phyloP scores from a whole-genome alignment of 2,888 invertebrate genomes.

The Cheilosia grossa region DNA sequence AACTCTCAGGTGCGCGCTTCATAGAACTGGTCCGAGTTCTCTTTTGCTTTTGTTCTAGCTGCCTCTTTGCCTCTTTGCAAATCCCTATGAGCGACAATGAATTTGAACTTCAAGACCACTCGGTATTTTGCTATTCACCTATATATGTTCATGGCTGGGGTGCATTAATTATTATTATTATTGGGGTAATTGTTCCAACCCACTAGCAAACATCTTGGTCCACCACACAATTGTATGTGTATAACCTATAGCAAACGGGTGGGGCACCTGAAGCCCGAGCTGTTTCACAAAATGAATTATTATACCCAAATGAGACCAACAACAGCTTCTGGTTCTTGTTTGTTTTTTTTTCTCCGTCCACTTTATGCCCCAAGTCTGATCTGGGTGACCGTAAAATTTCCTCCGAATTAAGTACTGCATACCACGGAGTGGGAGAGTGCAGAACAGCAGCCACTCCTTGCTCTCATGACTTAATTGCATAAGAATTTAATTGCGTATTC shows the following conservation, averaged over 20 bases:
- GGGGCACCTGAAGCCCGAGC: neutral
- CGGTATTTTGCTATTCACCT: neutral
- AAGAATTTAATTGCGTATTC: conserved; percentile 20
- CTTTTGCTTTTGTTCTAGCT: conserved; percentile 4
- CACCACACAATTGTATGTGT: neutral
- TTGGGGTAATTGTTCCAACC: conserved; percentile 50
- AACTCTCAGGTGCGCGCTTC: conserved; percentile 19
- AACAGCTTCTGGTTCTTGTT: conserved; percentile 2
- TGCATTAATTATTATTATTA: conserved; percentile 55
- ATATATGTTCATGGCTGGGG: conserved; percentile 30
- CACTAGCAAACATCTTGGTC: neutral
- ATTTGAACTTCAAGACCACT: conserved; percentile 48
- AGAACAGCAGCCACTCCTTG: conserved; percentile 4
- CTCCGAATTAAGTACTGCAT: conserved; percentile 22
- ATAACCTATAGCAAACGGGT: neutral
- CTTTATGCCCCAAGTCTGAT: neutral
- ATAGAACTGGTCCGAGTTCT: conserved; percentile 13
- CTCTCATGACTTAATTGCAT: conserved; percentile 31
- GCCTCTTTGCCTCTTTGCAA: neutral
- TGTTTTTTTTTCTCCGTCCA: neutral
- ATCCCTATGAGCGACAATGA: conserved; percentile 36
- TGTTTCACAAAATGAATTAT: conserved; percentile 41
- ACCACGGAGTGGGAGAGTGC: neutral
- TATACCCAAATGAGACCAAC: conserved; percentile 21
- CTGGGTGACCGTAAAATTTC: conserved; percentile 40